Conservation (phyloP, 2,113 vertebrate species). For the Noturus placidus region DNA sequence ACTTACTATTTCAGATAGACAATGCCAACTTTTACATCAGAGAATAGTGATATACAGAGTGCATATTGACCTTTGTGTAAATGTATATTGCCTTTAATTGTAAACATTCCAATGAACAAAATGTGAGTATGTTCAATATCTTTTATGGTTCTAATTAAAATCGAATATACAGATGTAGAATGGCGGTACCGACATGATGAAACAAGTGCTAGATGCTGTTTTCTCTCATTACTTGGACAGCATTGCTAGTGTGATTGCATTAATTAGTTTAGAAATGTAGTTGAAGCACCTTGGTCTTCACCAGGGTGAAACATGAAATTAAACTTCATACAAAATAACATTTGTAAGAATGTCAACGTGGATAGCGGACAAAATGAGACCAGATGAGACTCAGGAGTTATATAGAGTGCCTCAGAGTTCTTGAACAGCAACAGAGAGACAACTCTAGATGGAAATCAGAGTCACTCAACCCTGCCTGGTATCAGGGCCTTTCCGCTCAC, state of each 20-base stretch:
- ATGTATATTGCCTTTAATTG: background rate
- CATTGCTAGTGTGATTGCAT: background rate
- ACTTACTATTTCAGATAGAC: background rate
- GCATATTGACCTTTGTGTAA: background rate
- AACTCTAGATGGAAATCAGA: conserved; percentile 55
- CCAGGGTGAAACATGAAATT: background rate
- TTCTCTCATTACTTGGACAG: background rate
- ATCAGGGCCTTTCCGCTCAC: conserved; percentile 46
- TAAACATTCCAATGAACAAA: background rate
- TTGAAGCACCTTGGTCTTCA: background rate
- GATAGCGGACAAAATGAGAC: conserved; percentile 34
- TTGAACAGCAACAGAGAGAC: conserved; percentile 52
- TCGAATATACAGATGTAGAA: background rate
- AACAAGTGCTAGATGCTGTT: background rate
- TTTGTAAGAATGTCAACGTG: background rate
- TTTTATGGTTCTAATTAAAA: background rate
- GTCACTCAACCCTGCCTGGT: conserved; percentile 48
- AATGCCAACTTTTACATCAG: background rate
- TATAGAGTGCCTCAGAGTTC: conserved; percentile 32
- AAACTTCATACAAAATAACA: background rate
- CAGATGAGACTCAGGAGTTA: background rate
- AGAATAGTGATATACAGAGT: background rate
- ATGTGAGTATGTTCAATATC: background rate
- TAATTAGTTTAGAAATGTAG: background rate
- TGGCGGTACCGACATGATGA: background rate